Conservation (phyloP, 2,888 invertebrate genomes). For the Pyralis farinalis region DNA sequence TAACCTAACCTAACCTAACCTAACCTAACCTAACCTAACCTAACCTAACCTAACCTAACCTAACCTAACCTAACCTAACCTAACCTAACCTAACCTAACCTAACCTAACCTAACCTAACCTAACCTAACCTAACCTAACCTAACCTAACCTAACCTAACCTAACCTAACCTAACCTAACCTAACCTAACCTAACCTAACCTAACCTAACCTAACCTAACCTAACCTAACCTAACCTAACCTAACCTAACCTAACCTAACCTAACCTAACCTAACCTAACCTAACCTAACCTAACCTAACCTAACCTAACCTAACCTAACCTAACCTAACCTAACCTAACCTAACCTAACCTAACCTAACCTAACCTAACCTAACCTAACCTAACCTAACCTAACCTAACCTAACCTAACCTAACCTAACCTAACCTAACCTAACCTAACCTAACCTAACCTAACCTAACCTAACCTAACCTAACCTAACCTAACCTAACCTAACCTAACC, state of each 20-base stretch:
- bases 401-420: constrained; percentile 15
- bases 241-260: constrained; percentile 14
- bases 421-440: constrained; percentile 14
- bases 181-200: constrained; percentile 13
- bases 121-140: constrained; percentile 14
- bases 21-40: constrained; percentile 14
- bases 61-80: constrained; percentile 14
- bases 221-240: constrained; percentile 15
- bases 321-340: constrained; percentile 15
- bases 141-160: constrained; percentile 15
- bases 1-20: constrained; percentile 13
- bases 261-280: constrained; percentile 16
- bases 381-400: constrained; percentile 14
- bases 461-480: constrained; percentile 14
- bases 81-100: constrained; percentile 16
- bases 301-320: constrained; percentile 14
- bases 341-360: constrained; percentile 14
- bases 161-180: constrained; percentile 14
- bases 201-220: constrained; percentile 14
- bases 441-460: constrained; percentile 16
- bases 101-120: constrained; percentile 14
- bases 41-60: constrained; percentile 15
- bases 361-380: constrained; percentile 13
- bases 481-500: constrained; percentile 14
- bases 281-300: constrained; percentile 14